phyloP scores from a whole-genome alignment of 2,797 vertebrate genomes.

The Danio albolineatus region DNA sequence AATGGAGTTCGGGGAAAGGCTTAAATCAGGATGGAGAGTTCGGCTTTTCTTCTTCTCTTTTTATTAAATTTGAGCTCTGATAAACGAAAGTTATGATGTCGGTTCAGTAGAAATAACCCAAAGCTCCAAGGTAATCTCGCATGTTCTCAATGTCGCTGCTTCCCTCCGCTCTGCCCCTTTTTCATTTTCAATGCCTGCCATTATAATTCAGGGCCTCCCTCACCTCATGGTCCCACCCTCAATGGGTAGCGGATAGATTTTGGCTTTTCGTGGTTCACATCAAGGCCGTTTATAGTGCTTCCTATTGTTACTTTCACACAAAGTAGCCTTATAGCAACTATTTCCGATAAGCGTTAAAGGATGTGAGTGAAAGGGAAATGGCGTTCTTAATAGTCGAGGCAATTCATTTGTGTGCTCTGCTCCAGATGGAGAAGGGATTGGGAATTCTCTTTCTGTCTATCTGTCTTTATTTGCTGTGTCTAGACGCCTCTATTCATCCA shows the following conservation, averaged over 20 bases:
- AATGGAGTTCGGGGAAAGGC: slow-evolving; percentile 16
- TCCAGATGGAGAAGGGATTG: slow-evolving; percentile 64
- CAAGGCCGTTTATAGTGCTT: slow-evolving; percentile 65
- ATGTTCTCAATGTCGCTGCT: slow-evolving; percentile 34
- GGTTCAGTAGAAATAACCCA: slow-evolving; percentile 38
- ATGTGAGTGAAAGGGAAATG: slow-evolving; percentile 63
- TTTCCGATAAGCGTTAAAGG: slow-evolving; percentile 74
- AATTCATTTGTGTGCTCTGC: slow-evolving; percentile 68
- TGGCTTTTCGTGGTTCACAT: slow-evolving; percentile 61
- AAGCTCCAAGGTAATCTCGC: slow-evolving; percentile 45
- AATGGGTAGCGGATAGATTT: slow-evolving; percentile 59
- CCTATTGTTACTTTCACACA: slow-evolving; percentile 75
- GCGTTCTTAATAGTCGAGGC: slow-evolving; percentile 69
- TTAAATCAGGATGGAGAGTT: slow-evolving; percentile 3
- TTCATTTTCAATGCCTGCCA: slow-evolving; percentile 49
- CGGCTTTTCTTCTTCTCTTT: slow-evolving; percentile 10
- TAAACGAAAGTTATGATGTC: slow-evolving; percentile 26
- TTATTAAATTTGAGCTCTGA: slow-evolving; percentile 23
- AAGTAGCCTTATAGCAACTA: slow-evolving; percentile 70
- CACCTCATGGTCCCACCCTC: slow-evolving; percentile 42
- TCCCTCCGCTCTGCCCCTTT: slow-evolving; percentile 40
- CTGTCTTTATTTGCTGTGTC: slow-evolving; percentile 79
- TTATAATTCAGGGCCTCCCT: slow-evolving; percentile 44
- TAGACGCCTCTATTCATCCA: slow-evolving; percentile 81
- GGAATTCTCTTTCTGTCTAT: slow-evolving; percentile 75